Evolutionary conservation across 2,797 vertebrate species (phyloP).

Genomic region (Falco berigora): DNA sequence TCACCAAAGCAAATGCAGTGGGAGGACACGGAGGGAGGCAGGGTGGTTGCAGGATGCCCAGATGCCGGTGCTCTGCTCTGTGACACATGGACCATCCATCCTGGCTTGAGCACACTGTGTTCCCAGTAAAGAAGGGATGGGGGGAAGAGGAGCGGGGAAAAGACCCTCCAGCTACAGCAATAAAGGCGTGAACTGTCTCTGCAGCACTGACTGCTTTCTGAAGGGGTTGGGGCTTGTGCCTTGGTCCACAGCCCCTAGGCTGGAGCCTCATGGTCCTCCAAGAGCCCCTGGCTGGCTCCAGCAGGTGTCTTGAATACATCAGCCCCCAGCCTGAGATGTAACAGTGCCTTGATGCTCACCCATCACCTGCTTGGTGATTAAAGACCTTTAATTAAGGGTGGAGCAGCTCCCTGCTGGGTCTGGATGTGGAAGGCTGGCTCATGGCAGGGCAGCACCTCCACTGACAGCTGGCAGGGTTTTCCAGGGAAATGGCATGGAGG

Average conservation of each 20-base stretch:
- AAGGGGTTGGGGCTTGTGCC: background rate
- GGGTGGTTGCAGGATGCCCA: background rate
- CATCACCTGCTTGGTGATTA: background rate
- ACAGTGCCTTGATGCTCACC: background rate
- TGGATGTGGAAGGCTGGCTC: background rate
- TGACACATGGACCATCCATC: background rate
- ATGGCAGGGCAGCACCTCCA: background rate
- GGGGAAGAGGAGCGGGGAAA: background rate
- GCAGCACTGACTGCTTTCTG: background rate
- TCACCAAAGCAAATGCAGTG: background rate
- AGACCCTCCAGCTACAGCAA: background rate
- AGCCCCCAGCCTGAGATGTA: background rate
- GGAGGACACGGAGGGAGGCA: background rate
- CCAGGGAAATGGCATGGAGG: background rate
- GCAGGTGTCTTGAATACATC: background rate
- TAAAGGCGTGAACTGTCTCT: slow-evolving; percentile 15
- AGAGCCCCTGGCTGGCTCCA: background rate
- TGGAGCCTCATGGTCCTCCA: background rate
- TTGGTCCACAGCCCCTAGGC: background rate
- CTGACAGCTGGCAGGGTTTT: background rate
- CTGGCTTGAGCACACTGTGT: background rate
- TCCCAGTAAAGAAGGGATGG: background rate
- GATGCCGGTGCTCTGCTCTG: background rate
- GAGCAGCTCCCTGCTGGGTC: background rate
- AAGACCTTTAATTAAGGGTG: background rate